phyloP scores from a whole-genome alignment of 2,113 vertebrate genomes.

The Bubo bubo region DNA sequence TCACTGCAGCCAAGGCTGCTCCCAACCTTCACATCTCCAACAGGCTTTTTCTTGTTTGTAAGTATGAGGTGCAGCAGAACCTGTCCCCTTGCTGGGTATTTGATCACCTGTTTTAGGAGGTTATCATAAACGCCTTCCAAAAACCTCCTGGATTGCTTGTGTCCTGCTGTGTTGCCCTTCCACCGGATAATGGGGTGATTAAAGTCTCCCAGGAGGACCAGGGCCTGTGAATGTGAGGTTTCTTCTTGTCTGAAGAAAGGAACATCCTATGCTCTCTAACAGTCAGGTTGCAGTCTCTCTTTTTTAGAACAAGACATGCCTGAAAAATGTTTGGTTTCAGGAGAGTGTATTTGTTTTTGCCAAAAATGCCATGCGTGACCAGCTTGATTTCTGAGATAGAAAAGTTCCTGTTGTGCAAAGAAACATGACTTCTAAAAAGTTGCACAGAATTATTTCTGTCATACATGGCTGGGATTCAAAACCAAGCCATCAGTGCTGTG shows the following conservation, averaged over 20 bases:
- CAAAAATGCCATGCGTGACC: neutral
- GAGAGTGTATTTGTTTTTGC: neutral
- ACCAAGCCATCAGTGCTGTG: neutral
- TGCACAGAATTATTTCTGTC: neutral
- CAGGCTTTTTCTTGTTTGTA: neutral
- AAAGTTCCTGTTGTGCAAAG: neutral
- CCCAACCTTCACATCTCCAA: neutral
- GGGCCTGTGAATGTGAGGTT: neutral
- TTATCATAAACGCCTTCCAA: neutral
- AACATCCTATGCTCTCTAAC: neutral
- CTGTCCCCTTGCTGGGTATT: rapidly evolving
- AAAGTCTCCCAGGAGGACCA: neutral
- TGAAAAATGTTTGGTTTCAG: neutral
- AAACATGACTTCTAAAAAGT: neutral
- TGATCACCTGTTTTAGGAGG: neutral
- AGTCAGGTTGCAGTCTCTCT: neutral
- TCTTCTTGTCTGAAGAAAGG: neutral
- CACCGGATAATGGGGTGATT: neutral
- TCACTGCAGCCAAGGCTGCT: neutral
- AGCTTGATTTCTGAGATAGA: neutral
- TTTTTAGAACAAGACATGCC: neutral
- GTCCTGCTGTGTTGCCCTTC: neutral
- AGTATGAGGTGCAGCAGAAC: neutral
- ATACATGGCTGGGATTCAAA: neutral
- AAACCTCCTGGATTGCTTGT: neutral